Conservation (phyloP, 2,797 vertebrate genomes). For the Australoheros facetus region DNA sequence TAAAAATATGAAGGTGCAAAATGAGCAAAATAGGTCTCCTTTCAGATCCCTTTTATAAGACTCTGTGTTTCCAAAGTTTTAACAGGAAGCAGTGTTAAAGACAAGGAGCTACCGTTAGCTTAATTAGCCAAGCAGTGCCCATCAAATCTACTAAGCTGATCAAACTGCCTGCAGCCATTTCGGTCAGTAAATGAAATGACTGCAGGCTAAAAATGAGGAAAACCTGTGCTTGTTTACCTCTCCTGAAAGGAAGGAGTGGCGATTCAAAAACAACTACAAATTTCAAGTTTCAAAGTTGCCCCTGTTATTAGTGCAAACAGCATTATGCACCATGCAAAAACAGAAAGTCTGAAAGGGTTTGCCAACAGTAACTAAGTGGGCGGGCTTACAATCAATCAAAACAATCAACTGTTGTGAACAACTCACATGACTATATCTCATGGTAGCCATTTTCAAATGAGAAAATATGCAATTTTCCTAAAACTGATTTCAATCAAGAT, state of each 20-base stretch:
- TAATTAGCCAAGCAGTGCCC: not conserved
- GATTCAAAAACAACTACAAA: not conserved
- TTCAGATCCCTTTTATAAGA: not conserved
- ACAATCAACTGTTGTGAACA: fast-evolving
- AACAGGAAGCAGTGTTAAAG: not conserved
- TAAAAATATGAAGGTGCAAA: not conserved
- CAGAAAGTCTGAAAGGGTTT: not conserved
- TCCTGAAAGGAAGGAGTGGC: not conserved
- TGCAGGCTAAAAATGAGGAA: not conserved
- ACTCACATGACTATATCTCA: not conserved
- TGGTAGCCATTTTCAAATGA: not conserved
- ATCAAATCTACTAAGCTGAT: not conserved
- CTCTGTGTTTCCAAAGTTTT: not conserved
- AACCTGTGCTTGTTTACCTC: not conserved
- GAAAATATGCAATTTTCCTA: not conserved
- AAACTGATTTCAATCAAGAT: not conserved
- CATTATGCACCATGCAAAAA: not conserved
- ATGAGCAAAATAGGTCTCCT: not conserved
- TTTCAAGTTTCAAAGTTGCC: not conserved
- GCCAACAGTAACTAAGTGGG: not conserved
- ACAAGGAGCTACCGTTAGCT: not conserved
- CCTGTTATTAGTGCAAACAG: not conserved
- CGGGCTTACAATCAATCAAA: not conserved
- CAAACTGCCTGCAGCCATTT: constrained; percentile 11
- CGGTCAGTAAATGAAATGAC: not conserved